Conservation (phyloP, 2,888 invertebrate genomes). For the Scelioninae gen. 1 region DNA sequence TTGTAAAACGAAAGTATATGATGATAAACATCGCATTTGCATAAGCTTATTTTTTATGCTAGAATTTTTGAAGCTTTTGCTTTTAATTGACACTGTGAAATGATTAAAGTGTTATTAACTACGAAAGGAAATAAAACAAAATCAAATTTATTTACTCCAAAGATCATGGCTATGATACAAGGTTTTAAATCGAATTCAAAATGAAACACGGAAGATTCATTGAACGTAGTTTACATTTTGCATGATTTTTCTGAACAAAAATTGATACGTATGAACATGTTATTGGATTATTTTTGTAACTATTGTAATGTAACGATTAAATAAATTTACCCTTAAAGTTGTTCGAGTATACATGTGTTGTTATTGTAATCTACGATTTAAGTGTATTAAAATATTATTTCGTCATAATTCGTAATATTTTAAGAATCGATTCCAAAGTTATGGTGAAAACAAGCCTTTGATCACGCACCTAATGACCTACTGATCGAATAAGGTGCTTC, state of each 20-base stretch:
- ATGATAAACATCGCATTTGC: conserved; percentile 46
- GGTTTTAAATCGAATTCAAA: no score
- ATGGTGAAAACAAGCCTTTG: conserved; percentile 30
- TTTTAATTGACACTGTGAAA: conserved; percentile 8
- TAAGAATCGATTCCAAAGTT: conserved; percentile 29
- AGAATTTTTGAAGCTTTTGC: conserved; percentile 2
- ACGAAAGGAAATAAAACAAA: no score
- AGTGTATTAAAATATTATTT: not conserved
- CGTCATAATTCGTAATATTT: conserved; percentile 28
- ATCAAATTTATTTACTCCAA: no score
- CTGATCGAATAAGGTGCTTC: conserved; percentile 61
- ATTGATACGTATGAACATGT: no score
- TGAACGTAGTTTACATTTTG: no score
- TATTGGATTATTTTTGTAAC: no score
- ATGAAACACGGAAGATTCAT: no score
- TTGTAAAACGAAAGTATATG: conserved; percentile 61
- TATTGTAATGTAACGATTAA: no score
- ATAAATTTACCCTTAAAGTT: not conserved
- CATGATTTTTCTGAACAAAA: no score
- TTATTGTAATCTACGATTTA: not conserved
- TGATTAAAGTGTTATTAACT: not conserved
- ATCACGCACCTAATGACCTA: conserved; percentile 67
- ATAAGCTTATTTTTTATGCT: conserved; percentile 16
- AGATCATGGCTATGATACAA: no score
- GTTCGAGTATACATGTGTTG: not conserved